Percentiles rank a stretch among this genome's conserved stretches.
Evolutionary conservation across 2,888 invertebrate genomes (phyloP).

Genomic region (Drosophila melanosoma): DNA sequence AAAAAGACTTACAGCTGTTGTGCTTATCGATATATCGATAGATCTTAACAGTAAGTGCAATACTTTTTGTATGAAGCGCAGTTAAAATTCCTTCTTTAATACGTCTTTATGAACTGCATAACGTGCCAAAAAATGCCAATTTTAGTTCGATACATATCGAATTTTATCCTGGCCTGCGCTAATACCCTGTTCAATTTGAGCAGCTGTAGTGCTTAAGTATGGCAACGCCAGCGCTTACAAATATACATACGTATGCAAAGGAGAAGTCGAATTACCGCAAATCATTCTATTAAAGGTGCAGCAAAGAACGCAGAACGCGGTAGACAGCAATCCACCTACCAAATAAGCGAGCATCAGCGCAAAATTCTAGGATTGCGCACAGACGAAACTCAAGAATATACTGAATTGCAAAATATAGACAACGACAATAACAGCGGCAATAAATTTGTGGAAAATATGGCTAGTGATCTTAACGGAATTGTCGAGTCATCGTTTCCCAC

Average conservation of each 20-base stretch:
- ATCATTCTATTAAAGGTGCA: slow-evolving; percentile 58
- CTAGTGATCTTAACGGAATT: slow-evolving; percentile 82
- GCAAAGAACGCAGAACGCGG: slow-evolving; percentile 23
- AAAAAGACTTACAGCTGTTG: slow-evolving; percentile 41
- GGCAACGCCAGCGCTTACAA: slow-evolving; percentile 37
- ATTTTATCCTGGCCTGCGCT: slow-evolving; percentile 9
- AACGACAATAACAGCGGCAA: slow-evolving; percentile 26
- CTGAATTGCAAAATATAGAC: slow-evolving; percentile 18
- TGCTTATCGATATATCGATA: slow-evolving; percentile 49
- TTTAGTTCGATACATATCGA: not conserved
- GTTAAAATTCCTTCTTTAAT: not conserved
- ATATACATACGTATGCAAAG: slow-evolving; percentile 50
- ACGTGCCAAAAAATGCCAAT: not conserved
- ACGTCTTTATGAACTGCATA: not conserved
- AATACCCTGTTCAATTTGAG: slow-evolving; percentile 13
- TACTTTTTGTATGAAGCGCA: not conserved
- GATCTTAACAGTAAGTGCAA: not conserved
- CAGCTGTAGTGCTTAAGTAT: slow-evolving; percentile 36
- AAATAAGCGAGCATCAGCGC: slow-evolving; percentile 12
- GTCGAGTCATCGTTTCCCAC: slow-evolving; percentile 90
- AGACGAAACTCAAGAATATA: slow-evolving; percentile 27
- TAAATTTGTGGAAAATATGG: slow-evolving; percentile 56
- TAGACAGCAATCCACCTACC: slow-evolving; percentile 32
- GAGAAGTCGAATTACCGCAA: slow-evolving; percentile 53
- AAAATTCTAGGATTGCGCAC: slow-evolving; percentile 28